Evolutionary conservation across 2,113 vertebrate species (phyloP).

Genomic region (Eudyptes chrysolophus): DNA sequence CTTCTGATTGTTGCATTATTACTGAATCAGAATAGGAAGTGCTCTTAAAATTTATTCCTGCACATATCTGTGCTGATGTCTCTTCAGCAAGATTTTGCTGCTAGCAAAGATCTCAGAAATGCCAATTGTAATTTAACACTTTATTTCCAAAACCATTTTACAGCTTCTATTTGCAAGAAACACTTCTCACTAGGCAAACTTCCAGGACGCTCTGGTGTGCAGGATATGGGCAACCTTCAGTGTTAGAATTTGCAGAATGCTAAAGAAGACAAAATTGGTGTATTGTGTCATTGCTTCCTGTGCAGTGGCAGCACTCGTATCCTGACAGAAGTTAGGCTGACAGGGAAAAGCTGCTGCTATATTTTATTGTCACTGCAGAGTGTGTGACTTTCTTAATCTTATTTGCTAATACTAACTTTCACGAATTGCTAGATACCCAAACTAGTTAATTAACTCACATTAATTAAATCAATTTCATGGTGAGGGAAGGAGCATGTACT

Average conservation of each 20-base stretch:
- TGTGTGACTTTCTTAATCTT: neutral
- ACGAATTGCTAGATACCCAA: neutral
- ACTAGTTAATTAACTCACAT: conserved; percentile 19
- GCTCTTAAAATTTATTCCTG: neutral
- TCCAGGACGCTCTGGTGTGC: neutral
- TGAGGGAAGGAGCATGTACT: neutral
- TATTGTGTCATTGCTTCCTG: neutral
- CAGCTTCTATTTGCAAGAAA: neutral
- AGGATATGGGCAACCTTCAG: neutral
- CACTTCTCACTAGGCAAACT: neutral
- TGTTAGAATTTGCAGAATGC: neutral
- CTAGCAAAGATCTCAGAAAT: neutral
- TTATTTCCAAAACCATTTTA: neutral
- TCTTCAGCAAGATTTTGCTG: neutral
- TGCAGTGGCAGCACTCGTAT: neutral
- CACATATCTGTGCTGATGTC: neutral
- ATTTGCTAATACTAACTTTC: neutral
- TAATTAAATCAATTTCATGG: conserved; percentile 3
- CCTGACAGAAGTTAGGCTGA: neutral
- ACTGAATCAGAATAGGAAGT: neutral
- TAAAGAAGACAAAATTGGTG: neutral
- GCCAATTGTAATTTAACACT: neutral
- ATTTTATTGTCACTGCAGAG: neutral
- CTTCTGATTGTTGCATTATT: neutral
- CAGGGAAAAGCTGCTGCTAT: neutral